These are phyloP conservation scores for Drosophila limbata DNA, from an alignment of 2,888 invertebrate genomes.

Conservation along the genomic window DNA sequence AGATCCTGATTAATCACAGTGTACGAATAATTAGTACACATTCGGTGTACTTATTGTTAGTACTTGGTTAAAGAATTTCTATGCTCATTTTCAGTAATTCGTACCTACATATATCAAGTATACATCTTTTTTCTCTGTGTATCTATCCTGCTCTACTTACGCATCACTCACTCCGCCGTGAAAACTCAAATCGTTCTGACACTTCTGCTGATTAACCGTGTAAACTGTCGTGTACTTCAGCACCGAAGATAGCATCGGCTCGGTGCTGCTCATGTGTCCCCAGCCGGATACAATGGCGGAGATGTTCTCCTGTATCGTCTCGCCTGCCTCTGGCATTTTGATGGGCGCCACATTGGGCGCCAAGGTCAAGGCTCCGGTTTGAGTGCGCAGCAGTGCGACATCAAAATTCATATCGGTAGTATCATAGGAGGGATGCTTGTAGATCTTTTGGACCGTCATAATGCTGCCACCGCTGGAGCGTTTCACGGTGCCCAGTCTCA, in stretches of 20 bases:
- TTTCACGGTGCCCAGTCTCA: constrained; percentile 75
- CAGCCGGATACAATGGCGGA: constrained; percentile 80
- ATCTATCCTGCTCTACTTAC: constrained; percentile 64
- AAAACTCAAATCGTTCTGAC: constrained; percentile 64
- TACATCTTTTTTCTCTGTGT: too few species aligned
- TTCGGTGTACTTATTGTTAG: too few species aligned
- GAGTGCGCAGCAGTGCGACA: constrained; percentile 78
- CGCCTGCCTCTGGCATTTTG: constrained; percentile 56
- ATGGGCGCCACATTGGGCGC: constrained; percentile 71
- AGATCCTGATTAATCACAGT: too few species aligned
- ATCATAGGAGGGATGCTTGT: constrained; percentile 81
- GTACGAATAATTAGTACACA: too few species aligned
- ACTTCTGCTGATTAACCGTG: constrained; percentile 77
- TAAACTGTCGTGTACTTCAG: constrained; percentile 79
- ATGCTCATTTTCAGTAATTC: too few species aligned
- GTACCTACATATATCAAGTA: too few species aligned
- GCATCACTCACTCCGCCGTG: constrained; percentile 82
- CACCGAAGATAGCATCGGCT: constrained; percentile 72
- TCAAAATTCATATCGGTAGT: constrained; percentile 82
- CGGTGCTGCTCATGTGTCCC: constrained; percentile 80
- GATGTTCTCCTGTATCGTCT: constrained; percentile 58
- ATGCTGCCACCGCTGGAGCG: constrained; percentile 75
- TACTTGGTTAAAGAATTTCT: too few species aligned
- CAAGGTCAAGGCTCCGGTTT: constrained; percentile 59
- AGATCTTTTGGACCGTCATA: constrained; percentile 70